Percentiles rank a stretch among this genome's conserved stretches.
phyloP scores from a whole-genome alignment of 2,888 invertebrate genomes.

The Sphinx pinastri region DNA sequence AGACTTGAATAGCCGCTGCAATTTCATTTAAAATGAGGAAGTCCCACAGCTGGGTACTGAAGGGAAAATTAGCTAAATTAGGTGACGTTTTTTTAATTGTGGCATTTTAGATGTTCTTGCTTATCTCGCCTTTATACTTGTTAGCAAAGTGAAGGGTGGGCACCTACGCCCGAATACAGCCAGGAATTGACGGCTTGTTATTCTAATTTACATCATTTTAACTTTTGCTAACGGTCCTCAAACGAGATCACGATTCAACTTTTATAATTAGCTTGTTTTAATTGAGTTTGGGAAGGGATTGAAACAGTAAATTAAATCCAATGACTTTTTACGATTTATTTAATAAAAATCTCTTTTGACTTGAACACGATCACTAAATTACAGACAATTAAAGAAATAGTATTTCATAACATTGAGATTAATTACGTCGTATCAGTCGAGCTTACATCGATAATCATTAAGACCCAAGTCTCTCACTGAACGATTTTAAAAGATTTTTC shows the following conservation, averaged over 20 bases:
- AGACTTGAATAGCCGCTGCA: constrained; percentile 49
- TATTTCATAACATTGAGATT: constrained; percentile 75
- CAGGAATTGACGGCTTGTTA: constrained; percentile 17
- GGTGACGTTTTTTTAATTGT: constrained; percentile 39
- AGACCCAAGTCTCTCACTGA: constrained; percentile 67
- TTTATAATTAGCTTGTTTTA: constrained; percentile 19
- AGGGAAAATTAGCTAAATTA: constrained; percentile 48
- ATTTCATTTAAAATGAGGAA: constrained; percentile 54
- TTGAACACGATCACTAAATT: constrained; percentile 84
- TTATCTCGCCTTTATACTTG: constrained; percentile 12
- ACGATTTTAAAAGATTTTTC: constrained; percentile 58
- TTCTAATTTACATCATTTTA: constrained; percentile 32
- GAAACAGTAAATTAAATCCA: constrained; percentile 41
- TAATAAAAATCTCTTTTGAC: constrained; percentile 83
- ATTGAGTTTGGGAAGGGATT: constrained; percentile 16
- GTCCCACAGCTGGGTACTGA: constrained; percentile 50
- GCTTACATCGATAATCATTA: constrained; percentile 66
- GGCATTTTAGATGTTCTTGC: constrained; percentile 2
- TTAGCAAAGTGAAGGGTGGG: not conserved
- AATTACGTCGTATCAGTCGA: constrained; percentile 75
- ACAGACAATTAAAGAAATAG: constrained; percentile 78
- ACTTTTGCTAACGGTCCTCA: constrained; percentile 22
- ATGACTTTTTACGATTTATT: constrained; percentile 69
- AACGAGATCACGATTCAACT: constrained; percentile 27
- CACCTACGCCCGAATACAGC: not conserved